These are phyloP conservation scores for Selenia dentaria DNA, from an alignment of 2,888 invertebrate species.

Conservation along the genomic window DNA sequence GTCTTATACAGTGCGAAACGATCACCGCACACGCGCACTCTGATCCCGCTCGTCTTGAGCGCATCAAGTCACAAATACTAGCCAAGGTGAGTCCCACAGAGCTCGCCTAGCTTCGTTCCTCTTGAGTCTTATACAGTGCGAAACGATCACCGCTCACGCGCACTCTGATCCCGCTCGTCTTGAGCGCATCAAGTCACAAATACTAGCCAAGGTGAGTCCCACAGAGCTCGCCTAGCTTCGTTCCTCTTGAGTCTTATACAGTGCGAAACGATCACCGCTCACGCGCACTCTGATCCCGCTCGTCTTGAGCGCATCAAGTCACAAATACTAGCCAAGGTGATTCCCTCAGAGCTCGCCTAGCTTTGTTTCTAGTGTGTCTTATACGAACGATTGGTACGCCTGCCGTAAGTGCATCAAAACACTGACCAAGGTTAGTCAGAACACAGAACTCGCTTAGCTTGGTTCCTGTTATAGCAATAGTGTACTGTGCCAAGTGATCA, in stretches of 20 bases:
- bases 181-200: slow-evolving; percentile 67
- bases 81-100: slow-evolving; percentile 49
- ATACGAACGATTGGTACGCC: too few relatives aligned
- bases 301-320: slow-evolving; percentile 65
- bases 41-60: slow-evolving; percentile 55
- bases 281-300: slow-evolving; percentile 42
- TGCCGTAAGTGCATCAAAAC: slow-evolving; percentile 65
- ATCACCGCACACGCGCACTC: slow-evolving; percentile 52
- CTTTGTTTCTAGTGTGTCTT: too few relatives aligned
- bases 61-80: slow-evolving; percentile 68
- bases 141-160: slow-evolving; percentile 63
- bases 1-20: slow-evolving; percentile 74
- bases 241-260: too few relatives aligned
- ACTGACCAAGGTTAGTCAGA: slow-evolving; percentile 58
- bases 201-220: slow-evolving; percentile 58
- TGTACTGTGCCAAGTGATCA: slow-evolving; percentile 73
- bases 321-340: slow-evolving; percentile 66
- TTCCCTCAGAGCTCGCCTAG: neutral
- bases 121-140: slow-evolving; percentile 73
- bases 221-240: neutral
- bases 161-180: slow-evolving; percentile 48
- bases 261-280: slow-evolving; percentile 70
- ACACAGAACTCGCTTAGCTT: neutral
- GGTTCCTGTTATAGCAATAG: too few relatives aligned
- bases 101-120: too few relatives aligned